Conservation (phyloP, 2,797 vertebrate genomes). For the Hyperoplus immaculatus region DNA sequence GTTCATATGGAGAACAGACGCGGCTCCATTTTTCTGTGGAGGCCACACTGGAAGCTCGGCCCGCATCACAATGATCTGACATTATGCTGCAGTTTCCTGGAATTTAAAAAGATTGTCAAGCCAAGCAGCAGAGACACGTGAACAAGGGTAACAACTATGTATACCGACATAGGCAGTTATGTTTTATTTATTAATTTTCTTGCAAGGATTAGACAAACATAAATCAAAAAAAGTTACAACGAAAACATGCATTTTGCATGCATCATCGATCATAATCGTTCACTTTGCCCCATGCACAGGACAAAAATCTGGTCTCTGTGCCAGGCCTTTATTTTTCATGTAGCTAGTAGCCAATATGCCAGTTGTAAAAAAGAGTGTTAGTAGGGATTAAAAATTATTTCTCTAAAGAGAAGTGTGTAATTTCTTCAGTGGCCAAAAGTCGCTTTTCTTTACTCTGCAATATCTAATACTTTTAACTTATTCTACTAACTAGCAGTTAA, state of each 20-base stretch:
- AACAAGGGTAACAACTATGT: slow-evolving; percentile 11
- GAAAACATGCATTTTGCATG: neutral
- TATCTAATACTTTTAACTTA: no score
- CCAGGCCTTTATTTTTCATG: neutral
- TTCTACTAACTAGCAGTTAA: neutral
- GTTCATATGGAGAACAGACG: slow-evolving; percentile 69
- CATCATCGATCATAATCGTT: neutral
- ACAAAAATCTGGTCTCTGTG: neutral
- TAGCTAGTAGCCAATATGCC: no score
- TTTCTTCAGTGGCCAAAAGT: neutral
- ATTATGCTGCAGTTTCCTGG: slow-evolving; percentile 53
- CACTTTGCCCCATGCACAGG: neutral
- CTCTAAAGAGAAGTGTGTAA: neutral
- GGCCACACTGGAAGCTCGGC: slow-evolving; percentile 69
- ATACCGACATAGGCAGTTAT: no score
- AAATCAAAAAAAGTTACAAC: no score
- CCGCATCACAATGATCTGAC: slow-evolving; percentile 67
- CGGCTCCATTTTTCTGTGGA: slow-evolving; percentile 59
- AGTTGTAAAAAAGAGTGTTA: neutral
- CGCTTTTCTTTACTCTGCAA: neutral
- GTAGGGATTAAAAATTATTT: neutral
- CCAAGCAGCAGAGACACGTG: slow-evolving; percentile 5
- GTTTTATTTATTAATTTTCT: no score
- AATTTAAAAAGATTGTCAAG: slow-evolving; percentile 53
- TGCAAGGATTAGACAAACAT: no score